Evolutionary conservation across 2,113 vertebrate species (phyloP).

Genomic region (Pseudonaja textilis): DNA sequence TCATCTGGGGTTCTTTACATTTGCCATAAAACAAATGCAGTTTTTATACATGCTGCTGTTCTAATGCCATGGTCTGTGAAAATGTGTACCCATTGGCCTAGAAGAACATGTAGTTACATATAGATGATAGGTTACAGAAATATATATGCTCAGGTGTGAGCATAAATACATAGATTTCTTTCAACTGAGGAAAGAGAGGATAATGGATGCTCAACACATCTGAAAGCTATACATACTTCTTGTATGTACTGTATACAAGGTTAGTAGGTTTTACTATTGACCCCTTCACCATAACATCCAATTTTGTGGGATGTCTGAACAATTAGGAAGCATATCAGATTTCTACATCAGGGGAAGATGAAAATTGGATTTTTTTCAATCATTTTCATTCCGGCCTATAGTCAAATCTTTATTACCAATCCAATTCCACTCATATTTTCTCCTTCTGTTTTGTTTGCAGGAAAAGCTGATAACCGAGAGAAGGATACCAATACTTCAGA

Average conservation of each 20-base stretch:
- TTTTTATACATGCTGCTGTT: neutral
- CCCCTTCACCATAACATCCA: neutral
- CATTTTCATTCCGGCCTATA: neutral
- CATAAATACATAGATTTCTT: neutral
- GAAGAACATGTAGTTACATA: neutral
- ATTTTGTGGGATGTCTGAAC: neutral
- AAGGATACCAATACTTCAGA: conserved; percentile 76
- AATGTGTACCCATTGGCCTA: neutral
- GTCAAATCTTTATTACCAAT: neutral
- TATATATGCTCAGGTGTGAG: neutral
- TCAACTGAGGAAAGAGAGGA: neutral
- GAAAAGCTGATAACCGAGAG: conserved; percentile 83
- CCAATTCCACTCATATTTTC: conserved; percentile 4
- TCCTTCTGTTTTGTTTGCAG: conserved; percentile 62
- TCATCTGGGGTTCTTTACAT: neutral
- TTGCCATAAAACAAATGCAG: neutral
- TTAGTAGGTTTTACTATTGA: neutral
- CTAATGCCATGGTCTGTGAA: neutral
- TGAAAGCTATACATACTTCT: rapidly evolving
- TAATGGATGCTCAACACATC: neutral
- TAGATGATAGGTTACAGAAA: neutral
- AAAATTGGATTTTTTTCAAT: neutral
- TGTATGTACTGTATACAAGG: conserved; percentile 5
- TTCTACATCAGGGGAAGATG: neutral
- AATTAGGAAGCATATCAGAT: neutral